phyloP scores from a whole-genome alignment of 1,140 invertebrate genomes.

The Microplitis demolitor region DNA sequence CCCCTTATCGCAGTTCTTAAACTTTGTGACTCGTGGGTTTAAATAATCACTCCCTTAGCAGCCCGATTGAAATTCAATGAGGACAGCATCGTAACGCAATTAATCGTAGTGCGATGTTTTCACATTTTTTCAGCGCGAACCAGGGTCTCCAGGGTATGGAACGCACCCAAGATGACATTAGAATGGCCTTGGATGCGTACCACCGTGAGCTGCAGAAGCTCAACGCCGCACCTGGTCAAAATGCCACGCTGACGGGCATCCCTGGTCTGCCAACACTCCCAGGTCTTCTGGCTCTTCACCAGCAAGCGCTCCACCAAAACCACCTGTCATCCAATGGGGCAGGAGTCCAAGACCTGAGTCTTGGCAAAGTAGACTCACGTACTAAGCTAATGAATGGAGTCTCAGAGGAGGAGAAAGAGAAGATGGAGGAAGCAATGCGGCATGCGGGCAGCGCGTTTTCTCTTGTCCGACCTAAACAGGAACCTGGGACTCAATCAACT shows the following conservation, averaged over 20 bases:
- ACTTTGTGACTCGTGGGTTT: too few species aligned
- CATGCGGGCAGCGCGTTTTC: conserved; percentile 85
- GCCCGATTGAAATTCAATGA: conserved; percentile 55
- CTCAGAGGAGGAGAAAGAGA: conserved; percentile 68
- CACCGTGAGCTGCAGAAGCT: conserved; percentile 88
- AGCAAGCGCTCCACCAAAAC: conserved; percentile 72
- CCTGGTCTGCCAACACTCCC: conserved; percentile 67
- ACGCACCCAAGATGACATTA: conserved; percentile 82
- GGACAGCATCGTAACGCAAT: conserved; percentile 67
- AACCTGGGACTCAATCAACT: conserved; percentile 71
- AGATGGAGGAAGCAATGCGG: conserved; percentile 73
- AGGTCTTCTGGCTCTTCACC: conserved; percentile 73
- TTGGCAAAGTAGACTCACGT: conserved; percentile 76
- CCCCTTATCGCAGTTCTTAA: too few species aligned
- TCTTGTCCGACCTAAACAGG: conserved; percentile 79
- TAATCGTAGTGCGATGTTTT: conserved; percentile 69
- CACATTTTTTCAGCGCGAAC: conserved; percentile 76
- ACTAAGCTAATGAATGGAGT: conserved; percentile 72
- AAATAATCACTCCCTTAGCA: too few species aligned
- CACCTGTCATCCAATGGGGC: conserved; percentile 66
- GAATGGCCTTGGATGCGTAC: conserved; percentile 89
- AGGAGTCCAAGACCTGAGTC: conserved; percentile 82
- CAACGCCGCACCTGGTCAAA: conserved; percentile 67
- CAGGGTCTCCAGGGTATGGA: conserved; percentile 69
- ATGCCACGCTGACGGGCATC: conserved; percentile 62